Evolutionary conservation across 2,113 vertebrate genomes (phyloP).

Genomic region (Pelmatolapia mariae): DNA sequence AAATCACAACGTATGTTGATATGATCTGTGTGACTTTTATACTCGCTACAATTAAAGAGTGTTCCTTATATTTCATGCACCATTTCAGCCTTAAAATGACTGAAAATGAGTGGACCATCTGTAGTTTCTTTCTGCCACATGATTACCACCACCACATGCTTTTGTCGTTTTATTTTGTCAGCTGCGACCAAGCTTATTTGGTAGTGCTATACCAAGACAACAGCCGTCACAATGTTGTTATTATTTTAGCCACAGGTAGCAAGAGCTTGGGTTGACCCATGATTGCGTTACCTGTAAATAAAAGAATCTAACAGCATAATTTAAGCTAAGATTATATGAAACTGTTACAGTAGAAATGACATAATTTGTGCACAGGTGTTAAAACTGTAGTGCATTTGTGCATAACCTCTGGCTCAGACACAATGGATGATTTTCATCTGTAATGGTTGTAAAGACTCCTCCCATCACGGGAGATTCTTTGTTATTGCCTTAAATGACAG

Average conservation of each 20-base stretch:
- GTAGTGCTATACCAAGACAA: not conserved
- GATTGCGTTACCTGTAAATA: no score
- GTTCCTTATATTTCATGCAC: not conserved
- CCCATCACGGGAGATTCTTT: not conserved
- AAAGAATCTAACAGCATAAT: no score
- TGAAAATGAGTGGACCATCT: not conserved
- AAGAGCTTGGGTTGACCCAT: no score
- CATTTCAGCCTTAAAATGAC: not conserved
- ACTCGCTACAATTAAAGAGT: not conserved
- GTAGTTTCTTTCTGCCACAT: not conserved
- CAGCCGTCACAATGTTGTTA: not conserved
- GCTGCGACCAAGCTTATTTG: not conserved
- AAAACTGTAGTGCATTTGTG: no score
- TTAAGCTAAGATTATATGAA: no score
- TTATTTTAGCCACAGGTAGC: no score
- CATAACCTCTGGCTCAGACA: not conserved
- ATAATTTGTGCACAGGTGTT: no score
- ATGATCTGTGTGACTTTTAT: not conserved
- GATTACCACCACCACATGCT: not conserved
- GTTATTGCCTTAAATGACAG: not conserved
- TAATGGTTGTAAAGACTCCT: not conserved
- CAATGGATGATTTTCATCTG: not conserved
- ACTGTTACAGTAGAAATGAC: no score
- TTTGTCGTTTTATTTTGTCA: not conserved
- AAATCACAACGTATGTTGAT: fast-evolving